Base-by-base conservation (phyloP, 1,140 invertebrate genomes). In the Drosophila subpulchrella region DNA sequence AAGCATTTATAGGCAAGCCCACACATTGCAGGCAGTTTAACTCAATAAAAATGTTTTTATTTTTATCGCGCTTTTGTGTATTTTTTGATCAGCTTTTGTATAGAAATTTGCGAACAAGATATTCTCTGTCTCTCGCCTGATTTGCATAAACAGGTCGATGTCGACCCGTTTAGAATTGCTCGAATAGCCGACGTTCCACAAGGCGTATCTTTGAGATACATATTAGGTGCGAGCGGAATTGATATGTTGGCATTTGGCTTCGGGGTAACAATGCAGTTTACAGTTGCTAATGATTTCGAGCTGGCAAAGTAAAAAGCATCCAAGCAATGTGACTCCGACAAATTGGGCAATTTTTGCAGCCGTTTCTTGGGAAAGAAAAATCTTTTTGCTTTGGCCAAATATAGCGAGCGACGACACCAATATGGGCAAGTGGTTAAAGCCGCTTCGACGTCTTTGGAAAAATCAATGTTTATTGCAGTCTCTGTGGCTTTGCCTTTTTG, bases 1-100 rank as follows among this genome's bases (percentile, higher is more conserved):
- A 44, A 42, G 24, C 65, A 24, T 51, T 67, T 66, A 68, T 68
- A 68, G 61, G 65, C 65, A 51, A 58, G 36, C 68, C 65, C 68
- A 72, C 68, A 72, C 68, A 72, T 27, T 58, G 68, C 68, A 72
- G 51, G 44, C 68, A 72, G 68, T 72, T 70, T 71, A 72, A 72
- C 51, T 72, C 44, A 72, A 72, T 72, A 72, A 72, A 71, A 72
- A 71, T 71, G 65, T 71, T 71, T 60, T 38, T 57, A 58, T 48
- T 57, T 36, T 71, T 65, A 51, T 39, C 46, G 12, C 60, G 15
- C 67, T 42, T 51, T 76, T 78, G 61, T 56, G 46, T 81, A 61
- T 60, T 61, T 59, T 78, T 66, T 58, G 73, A 81, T 77, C 54
- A 81, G 63, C 57, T 66, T 81, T 81, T 81, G 55, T 81, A 61